Evolutionary conservation across 2,113 vertebrate species (phyloP), one percentile per base, ranked within the genome.

Genomic region (Channa argus): DNA sequence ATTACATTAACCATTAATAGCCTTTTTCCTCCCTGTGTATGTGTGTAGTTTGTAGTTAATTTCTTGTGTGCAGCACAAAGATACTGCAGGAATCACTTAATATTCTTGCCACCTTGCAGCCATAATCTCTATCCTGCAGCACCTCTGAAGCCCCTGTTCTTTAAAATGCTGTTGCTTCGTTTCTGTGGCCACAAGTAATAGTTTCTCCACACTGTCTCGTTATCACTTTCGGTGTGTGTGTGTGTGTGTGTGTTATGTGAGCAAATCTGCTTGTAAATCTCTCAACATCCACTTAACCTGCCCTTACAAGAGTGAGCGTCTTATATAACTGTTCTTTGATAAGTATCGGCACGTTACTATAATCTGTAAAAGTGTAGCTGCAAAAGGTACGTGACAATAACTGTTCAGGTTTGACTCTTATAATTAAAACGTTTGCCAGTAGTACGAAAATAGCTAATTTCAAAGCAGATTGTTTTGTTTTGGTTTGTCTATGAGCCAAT

Each of bases 1-100:
- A 47, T 85, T 77, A 74, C 73, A 73, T 90, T 89, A 89, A 89
- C 85, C 75, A 86, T 90, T 88, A 85, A 87, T 86, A 76, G 84
- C 64, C 74, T 73, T 71, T 50, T 73, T 77, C 51, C 62, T 63
- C 13, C 51, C 11, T 47, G 50, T 71, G 75, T 61, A 46, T 61
- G 63, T 62, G 71, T 60, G 75, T 41, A 66, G 39, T 49, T 6
- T 60, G 63, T 82, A 69, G 63, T 88, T 86, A 82, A 82, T 77
- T 87, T 74, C 41, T 70, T 76, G 81, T 86, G 71, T 77, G 88
- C 76, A 66, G 66, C 55, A 63, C 62, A 54, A 69, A 85, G 62
- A 60, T 78, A 56, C 86, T 81, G 87, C 87, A 87, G 85, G 58
- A 87, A 73, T 84, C 75, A 84, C 77, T 91, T 88, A 82, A 88